Conservation (phyloP, 2,888 invertebrate genomes). For the Volucella bombylans region DNA sequence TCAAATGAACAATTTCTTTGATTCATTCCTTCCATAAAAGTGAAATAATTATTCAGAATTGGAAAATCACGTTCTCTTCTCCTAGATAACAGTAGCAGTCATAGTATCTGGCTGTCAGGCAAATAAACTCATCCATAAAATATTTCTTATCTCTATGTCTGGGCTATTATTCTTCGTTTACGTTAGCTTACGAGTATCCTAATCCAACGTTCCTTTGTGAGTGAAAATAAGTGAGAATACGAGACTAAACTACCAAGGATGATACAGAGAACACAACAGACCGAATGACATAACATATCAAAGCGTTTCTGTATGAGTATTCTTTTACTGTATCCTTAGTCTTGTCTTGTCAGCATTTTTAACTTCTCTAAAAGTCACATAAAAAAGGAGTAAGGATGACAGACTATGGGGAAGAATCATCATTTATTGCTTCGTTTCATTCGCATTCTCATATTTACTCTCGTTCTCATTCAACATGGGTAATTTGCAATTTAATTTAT, state of each 20-base stretch:
- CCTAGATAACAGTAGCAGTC: neutral
- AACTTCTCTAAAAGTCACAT: neutral
- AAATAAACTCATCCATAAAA: conserved; percentile 16
- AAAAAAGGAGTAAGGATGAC: neutral
- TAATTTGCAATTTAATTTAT: conserved; percentile 46
- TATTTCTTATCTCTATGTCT: conserved; percentile 9
- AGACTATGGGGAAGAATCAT: too few relatives aligned
- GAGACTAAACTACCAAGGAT: conserved; percentile 1
- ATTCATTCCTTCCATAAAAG: conserved; percentile 32
- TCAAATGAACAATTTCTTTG: conserved; percentile 8
- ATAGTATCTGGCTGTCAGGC: neutral
- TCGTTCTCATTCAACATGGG: conserved; percentile 12
- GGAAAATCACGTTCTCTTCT: conserved; percentile 16
- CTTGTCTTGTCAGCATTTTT: neutral
- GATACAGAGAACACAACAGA: neutral
- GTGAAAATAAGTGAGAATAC: too few relatives aligned
- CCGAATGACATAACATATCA: conserved; percentile 18
- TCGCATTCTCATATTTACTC: too few relatives aligned
- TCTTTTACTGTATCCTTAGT: neutral
- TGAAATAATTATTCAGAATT: conserved; percentile 25
- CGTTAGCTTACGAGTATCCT: conserved; percentile 2
- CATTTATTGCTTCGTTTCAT: conserved; percentile 21
- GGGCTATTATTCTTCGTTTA: neutral
- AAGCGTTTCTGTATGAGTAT: neutral
- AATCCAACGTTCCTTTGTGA: too few relatives aligned